Evolutionary conservation across 2,113 vertebrate species (phyloP).

Genomic region (Syngnathus typhle): DNA sequence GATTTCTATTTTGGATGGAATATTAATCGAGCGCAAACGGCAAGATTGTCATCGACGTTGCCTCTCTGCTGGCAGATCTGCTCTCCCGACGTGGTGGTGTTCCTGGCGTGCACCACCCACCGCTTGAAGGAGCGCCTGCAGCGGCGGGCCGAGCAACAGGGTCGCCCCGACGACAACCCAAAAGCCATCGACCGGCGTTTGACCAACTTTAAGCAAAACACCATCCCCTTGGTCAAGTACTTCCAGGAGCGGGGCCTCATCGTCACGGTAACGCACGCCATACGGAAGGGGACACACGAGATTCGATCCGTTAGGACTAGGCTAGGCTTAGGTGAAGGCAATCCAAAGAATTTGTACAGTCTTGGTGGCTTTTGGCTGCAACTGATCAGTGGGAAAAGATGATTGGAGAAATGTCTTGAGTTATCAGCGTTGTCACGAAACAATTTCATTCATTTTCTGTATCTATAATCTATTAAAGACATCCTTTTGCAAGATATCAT

Average conservation of each 20-base stretch:
- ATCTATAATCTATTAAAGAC: no score
- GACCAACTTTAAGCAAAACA: constrained; percentile 95
- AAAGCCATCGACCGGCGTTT: constrained; percentile 92
- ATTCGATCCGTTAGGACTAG: no score
- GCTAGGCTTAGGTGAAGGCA: background rate
- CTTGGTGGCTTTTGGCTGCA: no score
- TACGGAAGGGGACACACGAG: background rate
- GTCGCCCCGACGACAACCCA: constrained; percentile 92
- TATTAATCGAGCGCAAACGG: background rate
- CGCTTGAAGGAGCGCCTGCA: constrained; percentile 87
- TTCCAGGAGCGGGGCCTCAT: constrained; percentile 96
- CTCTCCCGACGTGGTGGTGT: constrained; percentile 92
- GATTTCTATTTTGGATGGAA: constrained; percentile 31
- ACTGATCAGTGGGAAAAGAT: no score
- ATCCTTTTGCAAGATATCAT: no score
- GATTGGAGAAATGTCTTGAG: no score
- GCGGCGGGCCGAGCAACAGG: constrained; percentile 88
- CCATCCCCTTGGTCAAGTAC: constrained; percentile 88
- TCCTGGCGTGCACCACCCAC: constrained; percentile 88
- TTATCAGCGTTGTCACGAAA: no score
- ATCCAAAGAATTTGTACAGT: background rate
- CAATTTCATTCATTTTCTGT: no score
- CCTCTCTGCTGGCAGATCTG: constrained; percentile 78
- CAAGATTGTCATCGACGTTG: background rate
- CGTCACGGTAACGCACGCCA: constrained; percentile 77